Evolutionary conservation across 2,888 invertebrate genomes (phyloP).

Genomic region (Ariolimax columbianus): DNA sequence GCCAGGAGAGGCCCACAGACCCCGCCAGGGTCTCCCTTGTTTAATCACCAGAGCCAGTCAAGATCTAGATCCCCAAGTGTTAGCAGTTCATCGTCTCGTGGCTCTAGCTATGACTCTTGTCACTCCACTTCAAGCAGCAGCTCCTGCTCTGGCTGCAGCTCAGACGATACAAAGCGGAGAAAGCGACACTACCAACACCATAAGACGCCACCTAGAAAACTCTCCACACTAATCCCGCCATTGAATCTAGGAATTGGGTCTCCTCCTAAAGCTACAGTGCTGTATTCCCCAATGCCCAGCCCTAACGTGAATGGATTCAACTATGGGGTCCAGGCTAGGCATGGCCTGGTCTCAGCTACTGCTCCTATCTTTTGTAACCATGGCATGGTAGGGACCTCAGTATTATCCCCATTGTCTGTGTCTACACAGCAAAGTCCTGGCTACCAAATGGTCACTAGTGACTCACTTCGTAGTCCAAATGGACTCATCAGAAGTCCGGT

Average conservation of each 20-base stretch:
- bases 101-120: conserved; percentile 55
- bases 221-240: conserved; percentile 35
- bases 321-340: conserved; percentile 25
- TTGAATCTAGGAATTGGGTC: conserved; percentile 32
- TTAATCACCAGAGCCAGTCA: conserved; percentile 51
- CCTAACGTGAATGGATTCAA: conserved; percentile 40
- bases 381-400: neutral
- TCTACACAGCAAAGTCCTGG: conserved; percentile 44
- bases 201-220: conserved; percentile 46
- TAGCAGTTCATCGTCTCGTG: conserved; percentile 52
- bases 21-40: conserved; percentile 57
- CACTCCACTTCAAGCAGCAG: conserved; percentile 54
- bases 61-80: conserved; percentile 39
- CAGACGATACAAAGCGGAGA: conserved; percentile 60
- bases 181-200: conserved; percentile 44
- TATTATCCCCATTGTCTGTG: conserved; percentile 43
- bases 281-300: conserved; percentile 49
- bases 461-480: conserved; percentile 46
- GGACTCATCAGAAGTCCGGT: conserved; percentile 31
- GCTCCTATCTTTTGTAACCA: conserved; percentile 26
- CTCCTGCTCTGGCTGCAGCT: conserved; percentile 49
- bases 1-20: conserved; percentile 56
- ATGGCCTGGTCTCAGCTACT: conserved; percentile 1
- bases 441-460: conserved; percentile 47
- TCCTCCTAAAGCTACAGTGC: conserved; percentile 24